Conservation (phyloP, 2,113 vertebrate genomes). For the Mirza zaza region DNA sequence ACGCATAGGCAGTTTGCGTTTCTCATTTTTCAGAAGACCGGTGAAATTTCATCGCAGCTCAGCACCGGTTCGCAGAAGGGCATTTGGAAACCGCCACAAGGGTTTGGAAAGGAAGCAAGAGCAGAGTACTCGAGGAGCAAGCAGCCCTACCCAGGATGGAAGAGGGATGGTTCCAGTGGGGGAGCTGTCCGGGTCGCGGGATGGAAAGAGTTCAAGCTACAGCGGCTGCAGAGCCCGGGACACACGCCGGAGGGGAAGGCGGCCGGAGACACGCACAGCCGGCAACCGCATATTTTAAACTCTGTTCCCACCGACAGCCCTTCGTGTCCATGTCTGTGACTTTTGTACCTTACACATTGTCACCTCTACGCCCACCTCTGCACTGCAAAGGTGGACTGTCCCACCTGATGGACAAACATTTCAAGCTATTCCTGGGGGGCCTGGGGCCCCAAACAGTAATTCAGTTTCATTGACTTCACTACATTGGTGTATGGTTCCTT, state of each 20-base stretch:
- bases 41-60: neutral
- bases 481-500: neutral
- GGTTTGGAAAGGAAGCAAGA: neutral
- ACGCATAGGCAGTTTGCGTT: neutral
- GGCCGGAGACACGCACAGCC: neutral
- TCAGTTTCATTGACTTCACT: neutral
- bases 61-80: neutral
- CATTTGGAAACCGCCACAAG: neutral
- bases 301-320: neutral
- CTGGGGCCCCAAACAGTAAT: neutral
- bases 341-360: neutral
- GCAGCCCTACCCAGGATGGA: neutral
- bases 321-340: neutral
- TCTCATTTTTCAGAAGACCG: neutral
- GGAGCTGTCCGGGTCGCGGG: neutral
- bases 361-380: neutral
- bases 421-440: neutral
- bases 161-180: neutral
- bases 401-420: neutral
- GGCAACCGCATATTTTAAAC: neutral
- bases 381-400: neutral
- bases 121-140: neutral
- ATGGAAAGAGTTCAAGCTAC: no score
- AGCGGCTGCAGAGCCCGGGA: neutral
- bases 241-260: neutral